phyloP scores from a whole-genome alignment of 2,113 vertebrate genomes.

The Anoplopoma fimbria region DNA sequence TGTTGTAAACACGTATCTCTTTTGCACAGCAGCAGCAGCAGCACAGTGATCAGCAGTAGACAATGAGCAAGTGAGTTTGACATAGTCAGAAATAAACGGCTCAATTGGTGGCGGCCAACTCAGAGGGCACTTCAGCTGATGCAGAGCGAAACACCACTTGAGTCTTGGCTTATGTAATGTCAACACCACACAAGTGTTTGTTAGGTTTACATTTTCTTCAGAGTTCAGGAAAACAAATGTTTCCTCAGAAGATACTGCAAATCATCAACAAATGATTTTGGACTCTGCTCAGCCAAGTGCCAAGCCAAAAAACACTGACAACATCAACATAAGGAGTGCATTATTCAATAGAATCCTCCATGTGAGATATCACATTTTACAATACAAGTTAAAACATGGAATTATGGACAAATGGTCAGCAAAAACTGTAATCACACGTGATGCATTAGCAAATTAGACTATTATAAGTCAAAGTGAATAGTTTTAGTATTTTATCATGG shows the following conservation, averaged over 20 bases:
- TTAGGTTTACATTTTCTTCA: not conserved
- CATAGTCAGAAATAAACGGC: conserved; percentile 64
- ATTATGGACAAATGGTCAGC: not conserved
- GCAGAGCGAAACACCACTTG: not conserved
- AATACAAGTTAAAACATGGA: no score
- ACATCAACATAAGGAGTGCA: not conserved
- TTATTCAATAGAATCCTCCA: not conserved
- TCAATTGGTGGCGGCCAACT: conserved; percentile 26
- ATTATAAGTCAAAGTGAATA: not conserved
- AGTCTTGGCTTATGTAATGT: conserved; percentile 7
- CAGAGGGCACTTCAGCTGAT: not conserved
- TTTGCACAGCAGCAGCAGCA: conserved; percentile 31
- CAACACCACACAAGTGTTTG: not conserved
- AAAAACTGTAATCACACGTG: no score
- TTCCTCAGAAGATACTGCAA: not conserved
- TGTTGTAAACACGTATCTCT: not conserved
- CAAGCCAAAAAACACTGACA: not conserved
- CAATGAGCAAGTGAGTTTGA: conserved; percentile 29
- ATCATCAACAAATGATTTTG: no score
- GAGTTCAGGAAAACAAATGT: not conserved
- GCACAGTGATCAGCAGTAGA: conserved; percentile 52
- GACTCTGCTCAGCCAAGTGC: no score
- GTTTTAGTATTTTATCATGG: not conserved
- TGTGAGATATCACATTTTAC: not conserved
- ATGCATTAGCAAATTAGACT: not conserved